Conservation (phyloP, 2,113 vertebrate species). For the Xiphorhynchus elegans region DNA sequence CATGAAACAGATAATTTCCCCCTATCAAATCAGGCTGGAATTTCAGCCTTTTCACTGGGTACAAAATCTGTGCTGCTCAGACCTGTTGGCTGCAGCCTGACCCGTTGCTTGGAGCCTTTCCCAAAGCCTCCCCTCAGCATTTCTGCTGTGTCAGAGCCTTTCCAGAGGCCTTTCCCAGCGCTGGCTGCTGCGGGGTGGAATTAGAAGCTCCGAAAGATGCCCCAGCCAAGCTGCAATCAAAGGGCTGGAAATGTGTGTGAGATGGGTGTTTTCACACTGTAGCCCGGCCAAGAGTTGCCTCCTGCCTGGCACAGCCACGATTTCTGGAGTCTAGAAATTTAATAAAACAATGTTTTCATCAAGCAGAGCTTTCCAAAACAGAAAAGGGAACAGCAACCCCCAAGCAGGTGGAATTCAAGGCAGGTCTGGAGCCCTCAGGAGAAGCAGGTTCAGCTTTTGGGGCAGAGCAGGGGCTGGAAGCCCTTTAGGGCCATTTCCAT, state of each 20-base stretch:
- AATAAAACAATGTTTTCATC: background rate
- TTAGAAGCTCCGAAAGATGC: background rate
- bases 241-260: background rate
- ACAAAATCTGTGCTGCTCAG: background rate
- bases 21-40: background rate
- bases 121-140: background rate
- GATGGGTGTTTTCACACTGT: background rate
- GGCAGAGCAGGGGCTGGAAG: background rate
- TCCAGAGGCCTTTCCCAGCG: background rate
- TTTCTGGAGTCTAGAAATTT: background rate
- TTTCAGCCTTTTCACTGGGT: too few relatives aligned
- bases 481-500: accelerated
- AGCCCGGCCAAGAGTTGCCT: background rate
- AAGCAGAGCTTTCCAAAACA: background rate
- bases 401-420: accelerated
- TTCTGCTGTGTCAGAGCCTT: background rate
- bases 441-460: background rate
- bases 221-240: background rate
- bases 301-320: background rate
- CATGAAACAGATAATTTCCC: background rate
- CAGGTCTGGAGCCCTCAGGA: background rate
- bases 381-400: background rate
- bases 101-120: background rate
- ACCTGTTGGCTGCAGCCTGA: background rate
- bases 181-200: background rate